Percentiles rank a stretch among this genome's conserved stretches.
These are phyloP conservation scores for Gastrophysa polygoni DNA, from an alignment of 2,888 invertebrate species.

Conservation along the genomic window DNA sequence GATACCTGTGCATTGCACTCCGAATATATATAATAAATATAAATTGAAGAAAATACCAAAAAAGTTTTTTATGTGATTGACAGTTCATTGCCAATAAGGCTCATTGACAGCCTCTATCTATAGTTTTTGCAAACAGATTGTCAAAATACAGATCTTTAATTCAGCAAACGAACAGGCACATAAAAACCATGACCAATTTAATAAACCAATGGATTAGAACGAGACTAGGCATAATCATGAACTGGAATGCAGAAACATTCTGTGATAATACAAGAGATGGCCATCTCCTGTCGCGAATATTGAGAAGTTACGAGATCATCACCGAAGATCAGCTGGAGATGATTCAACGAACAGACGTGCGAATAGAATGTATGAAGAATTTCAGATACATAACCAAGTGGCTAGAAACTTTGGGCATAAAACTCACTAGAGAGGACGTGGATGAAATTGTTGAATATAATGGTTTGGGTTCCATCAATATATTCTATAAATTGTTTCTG, in stretches of 20 bases:
- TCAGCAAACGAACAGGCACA: not conserved
- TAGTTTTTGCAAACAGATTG: too few relatives aligned
- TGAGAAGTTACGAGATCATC: constrained; percentile 66
- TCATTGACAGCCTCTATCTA: too few relatives aligned
- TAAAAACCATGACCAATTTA: constrained; percentile 62
- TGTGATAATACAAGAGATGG: constrained; percentile 66
- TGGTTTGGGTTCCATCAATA: constrained; percentile 61
- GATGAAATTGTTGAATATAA: constrained; percentile 60
- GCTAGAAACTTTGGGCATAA: constrained; percentile 62
- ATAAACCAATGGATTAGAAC: constrained; percentile 67
- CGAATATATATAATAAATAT: too few relatives aligned
- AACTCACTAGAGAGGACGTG: constrained; percentile 58
- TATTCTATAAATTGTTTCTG: constrained; percentile 69
- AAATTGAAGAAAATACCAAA: too few relatives aligned
- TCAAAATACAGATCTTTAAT: too few relatives aligned
- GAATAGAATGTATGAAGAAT: constrained; percentile 53
- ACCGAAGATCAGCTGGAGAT: constrained; percentile 62
- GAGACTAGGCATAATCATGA: constrained; percentile 62
- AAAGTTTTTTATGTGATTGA: too few relatives aligned
- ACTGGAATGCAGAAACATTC: constrained; percentile 63
- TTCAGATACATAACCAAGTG: constrained; percentile 61
- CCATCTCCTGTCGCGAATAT: constrained; percentile 62
- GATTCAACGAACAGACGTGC: constrained; percentile 53
- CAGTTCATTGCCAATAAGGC: too few relatives aligned
- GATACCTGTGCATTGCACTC: too few relatives aligned